Conservation (phyloP, 2,797 vertebrate genomes). For the Balearica regulorum region DNA sequence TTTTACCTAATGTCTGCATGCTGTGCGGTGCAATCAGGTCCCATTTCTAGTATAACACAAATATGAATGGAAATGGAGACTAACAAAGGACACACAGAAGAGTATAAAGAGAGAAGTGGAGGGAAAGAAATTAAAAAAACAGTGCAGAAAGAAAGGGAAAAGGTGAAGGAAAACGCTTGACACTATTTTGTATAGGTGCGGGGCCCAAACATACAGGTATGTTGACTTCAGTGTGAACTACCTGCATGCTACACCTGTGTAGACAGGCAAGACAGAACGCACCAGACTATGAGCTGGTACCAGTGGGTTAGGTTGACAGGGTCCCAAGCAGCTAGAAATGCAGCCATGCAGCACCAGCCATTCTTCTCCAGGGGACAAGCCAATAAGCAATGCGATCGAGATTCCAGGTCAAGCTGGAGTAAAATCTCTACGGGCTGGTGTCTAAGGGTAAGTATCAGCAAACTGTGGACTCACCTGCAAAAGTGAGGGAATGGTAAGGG, state of each 20-base stretch:
- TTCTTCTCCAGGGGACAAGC: not conserved
- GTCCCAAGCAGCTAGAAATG: not conserved
- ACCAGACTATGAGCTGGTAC: not conserved
- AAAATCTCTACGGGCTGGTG: not conserved
- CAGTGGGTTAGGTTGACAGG: not conserved
- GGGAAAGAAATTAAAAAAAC: not conserved
- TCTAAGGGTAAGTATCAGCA: not conserved
- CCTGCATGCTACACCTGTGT: not conserved
- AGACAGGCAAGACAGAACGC: not conserved
- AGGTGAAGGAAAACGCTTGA: not conserved
- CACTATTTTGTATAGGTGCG: not conserved
- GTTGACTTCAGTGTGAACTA: not conserved
- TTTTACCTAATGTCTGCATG: not conserved
- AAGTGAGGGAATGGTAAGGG: not conserved
- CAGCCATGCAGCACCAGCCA: not conserved
- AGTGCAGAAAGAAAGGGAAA: not conserved
- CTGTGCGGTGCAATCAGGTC: not conserved
- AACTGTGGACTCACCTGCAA: not conserved
- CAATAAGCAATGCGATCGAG: not conserved
- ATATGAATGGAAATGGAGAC: not conserved
- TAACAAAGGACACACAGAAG: not conserved
- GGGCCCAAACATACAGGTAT: not conserved
- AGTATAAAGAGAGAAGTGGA: not conserved
- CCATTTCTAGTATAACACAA: not conserved
- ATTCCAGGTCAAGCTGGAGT: not conserved